Percentiles rank a stretch among this genome's conserved stretches.
These are phyloP conservation scores for Scatophagus argus DNA, from an alignment of 2,113 vertebrate species.

Conservation along the genomic window DNA sequence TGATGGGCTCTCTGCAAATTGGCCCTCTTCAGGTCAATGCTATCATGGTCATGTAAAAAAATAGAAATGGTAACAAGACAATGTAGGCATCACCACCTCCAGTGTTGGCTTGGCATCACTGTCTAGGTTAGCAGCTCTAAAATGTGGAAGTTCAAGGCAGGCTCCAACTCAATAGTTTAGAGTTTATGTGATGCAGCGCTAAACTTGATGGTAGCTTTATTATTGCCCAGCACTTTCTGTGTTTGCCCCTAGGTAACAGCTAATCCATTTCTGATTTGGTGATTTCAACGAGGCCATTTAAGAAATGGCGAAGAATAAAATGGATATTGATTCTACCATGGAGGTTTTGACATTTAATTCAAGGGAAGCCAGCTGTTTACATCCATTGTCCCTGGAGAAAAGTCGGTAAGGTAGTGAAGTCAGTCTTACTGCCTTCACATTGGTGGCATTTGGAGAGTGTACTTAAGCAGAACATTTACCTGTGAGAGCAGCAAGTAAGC, in stretches of 20 bases:
- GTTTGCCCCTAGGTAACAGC: neutral
- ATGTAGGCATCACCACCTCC: neutral
- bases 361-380: neutral
- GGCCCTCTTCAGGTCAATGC: neutral
- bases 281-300: neutral
- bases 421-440: neutral
- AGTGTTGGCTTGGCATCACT: neutral
- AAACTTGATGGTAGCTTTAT: neutral
- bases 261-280: slow-evolving; percentile 36
- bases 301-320: slow-evolving; percentile 7
- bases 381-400: neutral
- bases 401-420: neutral
- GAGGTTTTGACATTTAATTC: slow-evolving; percentile 27
- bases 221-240: neutral
- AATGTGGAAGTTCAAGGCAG: neutral
- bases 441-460: neutral
- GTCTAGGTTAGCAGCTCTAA: neutral
- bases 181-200: slow-evolving; percentile 10
- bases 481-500: neutral
- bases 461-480: neutral
- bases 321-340: slow-evolving; percentile 6
- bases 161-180: neutral
- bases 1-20: neutral
- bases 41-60: neutral
- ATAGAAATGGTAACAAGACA: neutral